Percentiles rank a stretch among this genome's conserved stretches.
Evolutionary conservation across 2,888 invertebrate species (phyloP).

Genomic region (Drosophila mimica): DNA sequence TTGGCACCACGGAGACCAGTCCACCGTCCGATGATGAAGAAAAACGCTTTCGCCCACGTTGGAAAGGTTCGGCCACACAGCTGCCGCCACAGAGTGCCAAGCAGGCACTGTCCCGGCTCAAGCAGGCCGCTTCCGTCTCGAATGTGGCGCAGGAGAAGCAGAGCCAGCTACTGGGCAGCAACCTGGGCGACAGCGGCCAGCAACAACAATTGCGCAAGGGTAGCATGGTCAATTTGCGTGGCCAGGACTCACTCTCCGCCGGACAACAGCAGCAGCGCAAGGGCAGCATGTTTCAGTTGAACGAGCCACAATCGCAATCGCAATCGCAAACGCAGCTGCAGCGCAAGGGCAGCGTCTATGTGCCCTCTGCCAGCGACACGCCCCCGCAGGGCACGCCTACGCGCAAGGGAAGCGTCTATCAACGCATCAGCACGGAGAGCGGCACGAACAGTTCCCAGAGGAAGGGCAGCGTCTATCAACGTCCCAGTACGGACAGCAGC

Average conservation of each 20-base stretch:
- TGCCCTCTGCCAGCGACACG: constrained; percentile 51
- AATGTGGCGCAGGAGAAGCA: constrained; percentile 80
- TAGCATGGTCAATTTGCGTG: constrained; percentile 76
- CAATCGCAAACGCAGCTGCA: constrained; percentile 23
- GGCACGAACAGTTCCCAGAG: constrained; percentile 54
- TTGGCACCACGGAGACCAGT: constrained; percentile 86
- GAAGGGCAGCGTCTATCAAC: constrained; percentile 63
- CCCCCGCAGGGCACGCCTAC: constrained; percentile 59
- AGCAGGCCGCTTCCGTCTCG: constrained; percentile 82
- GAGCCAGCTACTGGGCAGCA: constrained; percentile 58
- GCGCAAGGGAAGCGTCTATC: constrained; percentile 69
- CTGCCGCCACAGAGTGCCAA: constrained; percentile 80
- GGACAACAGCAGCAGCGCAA: constrained; percentile 66
- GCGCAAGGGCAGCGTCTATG: constrained; percentile 75
- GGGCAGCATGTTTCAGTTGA: constrained; percentile 74
- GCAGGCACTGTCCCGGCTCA: constrained; percentile 81
- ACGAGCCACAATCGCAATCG: constrained; percentile 41
- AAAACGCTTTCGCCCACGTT: constrained; percentile 79
- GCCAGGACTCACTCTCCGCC: constrained; percentile 39
- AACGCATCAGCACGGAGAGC: constrained; percentile 53
- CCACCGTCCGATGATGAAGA: constrained; percentile 87
- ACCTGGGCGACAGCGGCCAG: constrained; percentile 45
- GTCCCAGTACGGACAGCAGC: constrained; percentile 35
- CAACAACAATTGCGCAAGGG: constrained; percentile 67
- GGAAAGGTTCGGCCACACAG: constrained; percentile 84